Evolutionary conservation across 2,113 vertebrate genomes (phyloP), one percentile per base, ranked within the genome.

Genomic region (Cottus gobio): DNA sequence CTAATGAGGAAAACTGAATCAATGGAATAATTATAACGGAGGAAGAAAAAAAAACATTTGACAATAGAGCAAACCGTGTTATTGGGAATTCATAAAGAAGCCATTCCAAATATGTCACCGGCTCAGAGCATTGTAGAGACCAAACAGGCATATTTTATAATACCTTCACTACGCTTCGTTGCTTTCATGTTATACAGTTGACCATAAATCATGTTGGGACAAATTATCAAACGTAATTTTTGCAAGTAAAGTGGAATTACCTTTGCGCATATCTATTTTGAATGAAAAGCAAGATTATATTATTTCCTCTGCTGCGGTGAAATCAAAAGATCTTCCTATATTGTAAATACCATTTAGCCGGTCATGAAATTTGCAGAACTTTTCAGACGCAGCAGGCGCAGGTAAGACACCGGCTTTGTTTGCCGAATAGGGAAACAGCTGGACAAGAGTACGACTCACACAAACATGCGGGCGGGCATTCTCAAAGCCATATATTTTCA

Each of bases 1-100:
- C 88, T 91, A 93, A 91, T 90, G 93, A 92, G 90, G 83, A 82
- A 90, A 87, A 85, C 90, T 71, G 79, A 88, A 93, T 93, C 93
- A 90, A 93, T 91, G 84, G 90, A 93, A 89, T 87, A 92, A 93
- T 90, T 92, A 88, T 89, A 86, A 88, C 42, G 58, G 73, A 63
- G 52, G 20, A 3, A 20, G 24, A 65, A 37, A 24, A 62, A 69
- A 72, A 87, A 88, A 83, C 82, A 88, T 90, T 82, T 85, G 79
- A 90, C 89, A 87, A 87, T 84, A 77, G 66, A 78, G 83, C 77
- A 87, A 90, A 85, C 75, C 71, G 15, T 70, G 82, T 90, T 86
- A 89, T 82, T 82, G 80, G 72, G 72, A 82, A 89, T 85, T 89
- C 76, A 86, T 77, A 73, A 64, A 80, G 79, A 82, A 87, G 79